Base-by-base conservation (phyloP, 2,113 vertebrate species). In the Notechis scutatus region DNA sequence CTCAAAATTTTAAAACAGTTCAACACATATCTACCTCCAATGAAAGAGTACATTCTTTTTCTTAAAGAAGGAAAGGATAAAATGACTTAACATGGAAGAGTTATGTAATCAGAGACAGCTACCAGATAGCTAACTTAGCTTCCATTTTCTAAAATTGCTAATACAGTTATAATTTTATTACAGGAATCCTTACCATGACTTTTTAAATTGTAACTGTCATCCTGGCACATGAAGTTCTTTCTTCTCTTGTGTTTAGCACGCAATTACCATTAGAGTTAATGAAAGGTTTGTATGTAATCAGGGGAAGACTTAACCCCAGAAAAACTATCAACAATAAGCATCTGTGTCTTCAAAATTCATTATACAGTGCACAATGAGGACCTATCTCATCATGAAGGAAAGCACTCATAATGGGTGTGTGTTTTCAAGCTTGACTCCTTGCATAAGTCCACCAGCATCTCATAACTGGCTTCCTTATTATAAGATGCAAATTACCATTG, bases 331-430 rank as follows among this genome's bases (percentile, higher is more conserved):
- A 97, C 96, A 97, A 94, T 93, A 96, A 93, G 91, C 94, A 95
- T 74, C 96, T 96, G 94, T 97, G 92, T 97, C 94, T 97, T 94
- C 94, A 92, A 95, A 95, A 96, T 96, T 95, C 95, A 92, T 96
- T 96, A 94, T 6, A 0, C 91, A 95, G 85, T 56, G 91, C 92
- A 97, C 95, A 97, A 95, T 95, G 95, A 93, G 56, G 26, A 64
- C 59, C 92, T 96, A 96, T 96, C 92, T 96, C 86, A 94, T 92
- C 88, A 93, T 95, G 95, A 95, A 95, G 95, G 93, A 93, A 94
- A 96, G 92, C 86, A 81, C 90, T 95, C 95, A 86, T 92, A 94
- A 93, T 88, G 94, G 95, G 64, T 89, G 64, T 92, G 91, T 94
- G 92, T 5, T 91, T 96, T 96, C 96, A 34, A 94, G 90, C 94